phyloP scores from a whole-genome alignment of 2,797 vertebrate species.

The Pseudochaenichthys georgianus region DNA sequence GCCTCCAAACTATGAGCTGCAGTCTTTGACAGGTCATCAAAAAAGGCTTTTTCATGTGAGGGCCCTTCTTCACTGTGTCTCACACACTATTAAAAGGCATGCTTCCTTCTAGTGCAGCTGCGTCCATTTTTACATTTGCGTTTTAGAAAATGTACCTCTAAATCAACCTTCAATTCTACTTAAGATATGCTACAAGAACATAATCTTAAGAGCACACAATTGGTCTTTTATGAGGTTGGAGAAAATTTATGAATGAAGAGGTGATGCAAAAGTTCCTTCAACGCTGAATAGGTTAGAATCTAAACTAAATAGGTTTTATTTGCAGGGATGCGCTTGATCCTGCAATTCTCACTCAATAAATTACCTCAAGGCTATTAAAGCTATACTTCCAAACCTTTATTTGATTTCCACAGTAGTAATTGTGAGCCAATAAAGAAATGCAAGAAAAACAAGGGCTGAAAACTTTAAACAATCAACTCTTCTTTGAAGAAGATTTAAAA shows the following conservation, averaged over 20 bases:
- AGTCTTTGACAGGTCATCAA: constrained; percentile 56
- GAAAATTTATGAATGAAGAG: constrained; percentile 31
- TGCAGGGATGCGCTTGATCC: constrained; percentile 19
- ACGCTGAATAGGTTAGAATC: constrained; percentile 41
- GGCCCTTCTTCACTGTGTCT: constrained; percentile 22
- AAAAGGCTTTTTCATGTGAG: constrained; percentile 33
- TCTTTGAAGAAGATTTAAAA: background rate
- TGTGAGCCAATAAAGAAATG: constrained; percentile 2
- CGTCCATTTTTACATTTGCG: background rate
- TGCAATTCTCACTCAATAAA: constrained; percentile 25
- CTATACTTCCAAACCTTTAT: background rate
- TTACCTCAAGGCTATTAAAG: constrained; percentile 13
- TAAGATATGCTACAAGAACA: constrained; percentile 18
- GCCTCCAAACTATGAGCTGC: constrained; percentile 44
- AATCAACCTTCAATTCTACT: constrained; percentile 17
- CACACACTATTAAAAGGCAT: background rate
- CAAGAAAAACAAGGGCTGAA: background rate
- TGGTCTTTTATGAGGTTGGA: constrained; percentile 15
- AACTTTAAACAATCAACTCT: background rate
- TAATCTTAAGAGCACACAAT: constrained; percentile 9
- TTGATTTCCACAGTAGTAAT: background rate
- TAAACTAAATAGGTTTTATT: constrained; percentile 12
- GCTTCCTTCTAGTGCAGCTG: background rate
- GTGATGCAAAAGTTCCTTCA: constrained; percentile 20
- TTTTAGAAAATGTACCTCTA: background rate